Conservation (phyloP, 2,113 vertebrate genomes). For the Anarhynchus alexandrinus region DNA sequence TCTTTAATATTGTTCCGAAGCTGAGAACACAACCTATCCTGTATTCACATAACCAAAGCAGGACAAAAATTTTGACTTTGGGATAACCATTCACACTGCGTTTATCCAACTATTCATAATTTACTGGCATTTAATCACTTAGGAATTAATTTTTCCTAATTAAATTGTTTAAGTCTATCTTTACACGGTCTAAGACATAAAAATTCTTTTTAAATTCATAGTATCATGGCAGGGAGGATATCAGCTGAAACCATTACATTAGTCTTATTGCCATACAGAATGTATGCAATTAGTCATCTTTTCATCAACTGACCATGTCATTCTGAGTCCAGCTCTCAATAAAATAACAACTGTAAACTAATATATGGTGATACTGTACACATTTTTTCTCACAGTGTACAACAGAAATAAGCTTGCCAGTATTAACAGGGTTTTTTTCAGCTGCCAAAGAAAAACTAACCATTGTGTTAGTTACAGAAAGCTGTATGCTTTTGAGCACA, state of each 20-base stretch:
- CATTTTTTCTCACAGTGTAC: neutral
- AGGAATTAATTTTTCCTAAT: neutral
- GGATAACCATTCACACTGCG: neutral
- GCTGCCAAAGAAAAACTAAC: neutral
- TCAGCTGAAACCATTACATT: neutral
- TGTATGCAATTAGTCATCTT: neutral
- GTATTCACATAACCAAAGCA: neutral
- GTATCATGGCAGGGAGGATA: neutral
- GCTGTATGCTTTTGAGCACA: neutral
- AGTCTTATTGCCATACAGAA: neutral
- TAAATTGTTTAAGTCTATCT: neutral
- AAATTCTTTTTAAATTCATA: neutral
- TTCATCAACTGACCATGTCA: neutral
- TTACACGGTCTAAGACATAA: neutral
- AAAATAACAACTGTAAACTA: neutral
- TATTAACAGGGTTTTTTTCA: accelerated
- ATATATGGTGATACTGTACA: neutral
- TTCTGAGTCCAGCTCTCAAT: neutral
- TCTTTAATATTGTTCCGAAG: neutral
- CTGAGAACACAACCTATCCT: neutral
- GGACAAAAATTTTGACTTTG: neutral
- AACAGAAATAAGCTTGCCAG: neutral
- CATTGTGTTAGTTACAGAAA: neutral
- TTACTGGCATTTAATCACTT: neutral
- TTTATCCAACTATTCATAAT: neutral